phyloP scores from a whole-genome alignment of 1,140 invertebrate genomes.

The Melanaphis sacchari region DNA sequence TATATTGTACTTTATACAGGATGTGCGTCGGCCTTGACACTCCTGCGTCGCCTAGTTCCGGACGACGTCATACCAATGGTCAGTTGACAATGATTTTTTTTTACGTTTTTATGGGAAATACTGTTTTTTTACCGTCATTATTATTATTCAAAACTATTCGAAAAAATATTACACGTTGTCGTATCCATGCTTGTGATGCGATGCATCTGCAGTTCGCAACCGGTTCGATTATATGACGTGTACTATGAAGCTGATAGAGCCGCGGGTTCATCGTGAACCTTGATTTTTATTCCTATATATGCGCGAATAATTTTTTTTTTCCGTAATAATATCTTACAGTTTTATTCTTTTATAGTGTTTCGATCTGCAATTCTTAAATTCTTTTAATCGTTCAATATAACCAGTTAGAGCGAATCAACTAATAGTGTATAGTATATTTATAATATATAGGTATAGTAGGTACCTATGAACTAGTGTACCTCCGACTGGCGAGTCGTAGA shows the following conservation, averaged over 20 bases:
- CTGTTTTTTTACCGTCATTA: not conserved
- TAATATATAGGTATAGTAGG: not conserved
- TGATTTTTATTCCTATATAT: not conserved
- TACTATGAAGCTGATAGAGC: not conserved
- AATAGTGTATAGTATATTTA: not conserved
- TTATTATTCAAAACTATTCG: not conserved
- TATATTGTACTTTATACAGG: not conserved
- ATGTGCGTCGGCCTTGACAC: constrained; percentile 35
- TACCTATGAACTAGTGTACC: not conserved
- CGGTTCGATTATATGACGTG: not conserved
- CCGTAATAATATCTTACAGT: not conserved
- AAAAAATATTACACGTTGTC: not conserved
- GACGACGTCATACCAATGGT: not conserved
- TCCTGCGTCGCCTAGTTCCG: constrained; percentile 6
- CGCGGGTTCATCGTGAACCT: not conserved
- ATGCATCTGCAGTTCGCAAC: not conserved
- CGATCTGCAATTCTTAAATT: not conserved
- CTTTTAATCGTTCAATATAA: not conserved
- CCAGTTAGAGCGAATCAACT: not conserved
- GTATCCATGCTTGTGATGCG: constrained; percentile 7
- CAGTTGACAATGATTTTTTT: not conserved
- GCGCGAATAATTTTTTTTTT: not conserved
- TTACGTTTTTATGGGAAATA: not conserved
- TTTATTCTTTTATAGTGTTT: not conserved
- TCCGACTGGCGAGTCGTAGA: not conserved